phyloP scores from a whole-genome alignment of 2,888 invertebrate genomes.

The Caenorhabditis sulstoni region DNA sequence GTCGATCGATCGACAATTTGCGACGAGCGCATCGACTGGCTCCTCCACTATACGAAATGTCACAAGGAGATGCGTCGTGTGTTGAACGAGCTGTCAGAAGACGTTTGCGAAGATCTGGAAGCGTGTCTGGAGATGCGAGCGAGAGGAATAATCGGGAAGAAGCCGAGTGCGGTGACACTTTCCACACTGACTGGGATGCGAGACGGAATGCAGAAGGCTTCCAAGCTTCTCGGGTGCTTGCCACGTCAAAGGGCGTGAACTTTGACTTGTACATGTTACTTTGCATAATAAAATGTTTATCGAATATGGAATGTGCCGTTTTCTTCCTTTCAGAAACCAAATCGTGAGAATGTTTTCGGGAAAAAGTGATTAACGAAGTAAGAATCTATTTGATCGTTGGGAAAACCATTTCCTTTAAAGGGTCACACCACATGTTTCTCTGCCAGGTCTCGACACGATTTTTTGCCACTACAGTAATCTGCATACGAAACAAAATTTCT shows the following conservation, averaged over 20 bases:
- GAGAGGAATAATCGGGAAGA: conserved; percentile 52
- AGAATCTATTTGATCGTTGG: no score
- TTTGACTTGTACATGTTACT: conserved; percentile 16
- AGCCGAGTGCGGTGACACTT: conserved; percentile 35
- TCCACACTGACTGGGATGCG: conserved; percentile 42
- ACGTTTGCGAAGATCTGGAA: conserved; percentile 67
- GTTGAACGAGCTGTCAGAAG: conserved; percentile 62
- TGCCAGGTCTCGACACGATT: no score
- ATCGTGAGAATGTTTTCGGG: not conserved
- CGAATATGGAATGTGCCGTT: not conserved
- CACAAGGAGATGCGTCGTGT: conserved; percentile 69
- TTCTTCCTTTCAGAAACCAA: not conserved
- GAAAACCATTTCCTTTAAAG: no score
- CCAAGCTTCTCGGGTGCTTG: conserved; percentile 30
- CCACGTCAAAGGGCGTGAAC: conserved; percentile 56
- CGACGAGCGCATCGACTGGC: conserved; percentile 60
- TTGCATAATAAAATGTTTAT: not conserved
- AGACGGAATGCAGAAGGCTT: conserved; percentile 53
- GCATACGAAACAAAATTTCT: no score
- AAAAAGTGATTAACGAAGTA: no score
- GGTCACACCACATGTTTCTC: no score
- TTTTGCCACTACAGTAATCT: no score
- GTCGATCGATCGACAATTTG: conserved; percentile 59
- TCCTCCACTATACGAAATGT: conserved; percentile 57
- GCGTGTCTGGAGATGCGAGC: conserved; percentile 59